These are phyloP conservation scores for Apodemus sylvaticus DNA, from an alignment of 2,113 vertebrate genomes.

Conservation along the genomic window DNA sequence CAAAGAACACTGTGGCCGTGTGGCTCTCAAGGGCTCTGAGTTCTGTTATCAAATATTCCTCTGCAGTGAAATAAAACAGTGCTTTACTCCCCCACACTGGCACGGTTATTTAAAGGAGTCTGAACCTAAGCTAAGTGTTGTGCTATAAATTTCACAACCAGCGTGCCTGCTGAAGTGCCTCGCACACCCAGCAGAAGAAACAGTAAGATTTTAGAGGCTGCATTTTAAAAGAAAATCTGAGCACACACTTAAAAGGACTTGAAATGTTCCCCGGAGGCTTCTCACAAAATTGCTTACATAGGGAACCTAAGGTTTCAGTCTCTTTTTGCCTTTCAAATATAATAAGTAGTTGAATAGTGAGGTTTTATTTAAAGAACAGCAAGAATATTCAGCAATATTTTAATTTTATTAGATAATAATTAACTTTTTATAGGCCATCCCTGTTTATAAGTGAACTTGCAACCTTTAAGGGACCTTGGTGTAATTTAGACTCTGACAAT, in stretches of 20 bases:
- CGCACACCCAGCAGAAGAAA: conserved; percentile 22
- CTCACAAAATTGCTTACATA: background rate
- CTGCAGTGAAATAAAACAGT: background rate
- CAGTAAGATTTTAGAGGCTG: background rate
- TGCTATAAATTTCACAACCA: background rate
- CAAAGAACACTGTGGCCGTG: background rate
- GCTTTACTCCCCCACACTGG: background rate
- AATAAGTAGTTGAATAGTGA: background rate
- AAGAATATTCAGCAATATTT: conserved; percentile 35
- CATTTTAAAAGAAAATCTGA: background rate
- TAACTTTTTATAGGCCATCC: background rate
- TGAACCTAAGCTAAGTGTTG: background rate
- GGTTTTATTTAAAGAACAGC: conserved; percentile 6
- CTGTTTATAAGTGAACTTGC: background rate
- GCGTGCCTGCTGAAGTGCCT: background rate
- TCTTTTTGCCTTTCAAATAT: background rate
- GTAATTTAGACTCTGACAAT: conserved; percentile 20
- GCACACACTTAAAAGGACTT: background rate
- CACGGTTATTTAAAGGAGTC: background rate
- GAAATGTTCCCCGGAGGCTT: background rate
- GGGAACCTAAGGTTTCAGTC: fast-evolving
- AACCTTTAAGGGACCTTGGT: background rate
- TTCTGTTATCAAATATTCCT: conserved; percentile 27
- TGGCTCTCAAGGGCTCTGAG: background rate
- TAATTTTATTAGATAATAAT: conserved; percentile 8